Base-by-base conservation (phyloP, 2,113 vertebrate genomes). In the Proterorhinus semilunaris region DNA sequence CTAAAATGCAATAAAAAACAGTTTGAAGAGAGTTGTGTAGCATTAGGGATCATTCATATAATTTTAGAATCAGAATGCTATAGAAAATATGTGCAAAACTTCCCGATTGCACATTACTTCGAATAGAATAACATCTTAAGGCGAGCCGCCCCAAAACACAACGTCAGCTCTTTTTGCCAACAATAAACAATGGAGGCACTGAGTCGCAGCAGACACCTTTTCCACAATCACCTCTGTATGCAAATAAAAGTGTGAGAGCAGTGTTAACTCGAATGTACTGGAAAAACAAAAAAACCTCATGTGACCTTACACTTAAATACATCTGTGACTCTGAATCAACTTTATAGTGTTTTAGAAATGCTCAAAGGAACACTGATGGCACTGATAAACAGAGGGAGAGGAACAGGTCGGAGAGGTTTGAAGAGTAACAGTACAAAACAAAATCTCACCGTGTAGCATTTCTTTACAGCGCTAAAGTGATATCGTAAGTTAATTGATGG, bases 361-460 rank as follows among this genome's bases (percentile, higher is more conserved):
- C 58, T 45, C 42, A 44, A 61, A 61, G 27, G 27, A 58, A 42
- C 27, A 58, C 42, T 47, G 61, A 48, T 63, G 45, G 9, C 17
- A 46, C 9, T 63, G 61, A 63, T 47, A 63, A 63, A 48, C 45
- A 13, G 0, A 50, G 66, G 21, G 0, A 1, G 50, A 63, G 59
- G 9, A 69, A 83, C 68, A 62, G 66, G 74, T 45, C 66, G 46
- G 61, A 44, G 12, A 50, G 16, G 65, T 42, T 52, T 42, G 8
- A 45, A 16, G 16, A 21, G 21, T 21, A 21, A 21, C 21, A 21
- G n/a, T n/a, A n/a, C n/a, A n/a, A n/a, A n/a, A n/a, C n/a, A n/a
- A n/a, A n/a, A 21, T 21, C 21, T 21, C 21, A 21, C 21, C 21
- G 21, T 2, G 21, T 21, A 21, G 21, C 21, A 21, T 21, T 21